Percentiles rank a stretch among this genome's conserved stretches.
These are phyloP conservation scores for Rhynchophorus ferrugineus DNA, from an alignment of 1,140 invertebrate genomes.

Conservation along the genomic window DNA sequence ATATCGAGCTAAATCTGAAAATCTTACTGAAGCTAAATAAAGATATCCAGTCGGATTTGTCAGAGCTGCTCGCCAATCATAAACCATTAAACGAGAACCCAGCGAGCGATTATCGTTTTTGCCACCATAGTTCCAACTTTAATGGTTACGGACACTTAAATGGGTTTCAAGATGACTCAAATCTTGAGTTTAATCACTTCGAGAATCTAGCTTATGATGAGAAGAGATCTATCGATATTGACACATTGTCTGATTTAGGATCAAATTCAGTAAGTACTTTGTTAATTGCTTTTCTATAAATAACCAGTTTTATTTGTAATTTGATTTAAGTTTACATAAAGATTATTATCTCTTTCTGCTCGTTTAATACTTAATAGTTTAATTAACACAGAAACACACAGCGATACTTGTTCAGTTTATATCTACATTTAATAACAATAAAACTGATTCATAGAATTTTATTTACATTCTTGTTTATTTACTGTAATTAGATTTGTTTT, in stretches of 20 bases:
- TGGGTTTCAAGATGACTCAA: constrained; percentile 13
- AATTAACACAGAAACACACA: no score
- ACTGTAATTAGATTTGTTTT: no score
- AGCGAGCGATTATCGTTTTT: constrained; percentile 14
- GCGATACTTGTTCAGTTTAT: no score
- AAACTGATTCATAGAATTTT: no score
- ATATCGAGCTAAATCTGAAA: constrained; percentile 20
- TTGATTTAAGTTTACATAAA: no score
- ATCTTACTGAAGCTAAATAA: constrained; percentile 26
- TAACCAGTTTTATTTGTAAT: no score
- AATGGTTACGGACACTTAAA: constrained; percentile 11
- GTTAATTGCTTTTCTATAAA: no score
- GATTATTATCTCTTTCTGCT: no score
- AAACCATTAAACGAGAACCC: background rate
- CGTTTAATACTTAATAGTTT: no score
- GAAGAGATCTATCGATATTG: constrained; percentile 14
- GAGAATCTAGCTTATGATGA: constrained; percentile 12
- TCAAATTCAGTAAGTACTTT: constrained; percentile 16
- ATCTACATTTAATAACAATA: no score
- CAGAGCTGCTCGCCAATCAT: constrained; percentile 24
- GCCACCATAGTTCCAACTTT: constrained; percentile 2
- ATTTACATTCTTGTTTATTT: no score
- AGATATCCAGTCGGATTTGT: constrained; percentile 29
- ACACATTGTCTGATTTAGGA: constrained; percentile 15
- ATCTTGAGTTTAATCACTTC: constrained; percentile 7